A percentile compares a stretch with the other conserved stretches of the same genome.
Evolutionary conservation across 2,113 vertebrate genomes (phyloP).

Genomic region (Bos indicus): DNA sequence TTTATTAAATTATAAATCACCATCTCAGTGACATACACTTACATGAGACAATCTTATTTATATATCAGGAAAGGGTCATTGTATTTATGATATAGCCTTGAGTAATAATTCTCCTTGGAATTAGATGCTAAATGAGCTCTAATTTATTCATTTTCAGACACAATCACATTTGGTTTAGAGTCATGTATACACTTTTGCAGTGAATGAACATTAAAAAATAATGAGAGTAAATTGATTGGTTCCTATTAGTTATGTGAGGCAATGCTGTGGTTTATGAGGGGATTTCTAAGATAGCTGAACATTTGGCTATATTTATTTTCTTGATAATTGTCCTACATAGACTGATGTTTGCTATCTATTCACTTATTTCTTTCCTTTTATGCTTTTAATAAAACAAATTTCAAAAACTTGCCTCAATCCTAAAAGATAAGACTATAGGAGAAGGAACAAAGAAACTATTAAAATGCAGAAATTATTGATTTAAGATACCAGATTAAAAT

Average conservation of each 20-base stretch:
- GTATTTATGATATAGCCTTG: neutral
- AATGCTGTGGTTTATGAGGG: neutral
- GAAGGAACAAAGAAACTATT: slow-evolving; percentile 23
- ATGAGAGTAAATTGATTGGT: slow-evolving; percentile 12
- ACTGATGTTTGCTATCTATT: neutral
- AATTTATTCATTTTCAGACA: slow-evolving; percentile 44
- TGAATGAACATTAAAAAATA: slow-evolving; percentile 59
- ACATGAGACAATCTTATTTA: slow-evolving; percentile 13
- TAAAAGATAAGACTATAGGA: neutral
- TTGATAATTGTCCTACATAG: slow-evolving; percentile 26
- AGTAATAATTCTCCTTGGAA: slow-evolving; percentile 40
- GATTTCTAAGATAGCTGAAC: neutral
- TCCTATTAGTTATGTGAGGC: slow-evolving; percentile 43
- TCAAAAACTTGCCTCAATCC: neutral
- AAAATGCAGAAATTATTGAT: slow-evolving; percentile 41
- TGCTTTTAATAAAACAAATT: slow-evolving; percentile 20
- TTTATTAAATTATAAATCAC: neutral
- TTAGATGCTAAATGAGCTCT: slow-evolving; percentile 41
- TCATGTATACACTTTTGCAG: neutral
- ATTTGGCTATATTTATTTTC: slow-evolving; percentile 25
- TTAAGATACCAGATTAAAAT: slow-evolving; percentile 14
- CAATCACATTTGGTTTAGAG: slow-evolving; percentile 45
- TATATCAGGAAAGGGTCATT: neutral
- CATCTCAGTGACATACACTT: neutral
- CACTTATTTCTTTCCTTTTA: neutral